Base-by-base conservation (phyloP, 2,888 invertebrate genomes). In the Epirrita christyi region DNA sequence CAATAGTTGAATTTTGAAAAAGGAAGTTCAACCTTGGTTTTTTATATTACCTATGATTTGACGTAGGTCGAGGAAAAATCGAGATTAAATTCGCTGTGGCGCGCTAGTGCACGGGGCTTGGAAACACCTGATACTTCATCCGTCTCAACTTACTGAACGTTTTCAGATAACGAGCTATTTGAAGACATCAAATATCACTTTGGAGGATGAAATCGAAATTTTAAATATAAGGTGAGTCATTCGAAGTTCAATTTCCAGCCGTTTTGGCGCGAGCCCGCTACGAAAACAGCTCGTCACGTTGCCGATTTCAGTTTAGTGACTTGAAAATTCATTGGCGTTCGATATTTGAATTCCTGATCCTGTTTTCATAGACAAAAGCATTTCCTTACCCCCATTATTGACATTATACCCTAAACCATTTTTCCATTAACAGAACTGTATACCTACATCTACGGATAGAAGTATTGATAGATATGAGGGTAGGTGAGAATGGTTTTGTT, bases 141-240 rank as follows among this genome's bases (percentile, higher is more conserved):
- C 43, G 51, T 56, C 42, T 54, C 8, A 58, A 36, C 8, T 55
- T 44, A 59, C 45, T 61, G 48, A 63, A 61, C 56, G 55, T 64
- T 70, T 92, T 61, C 93, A 96, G 95, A 92, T 96, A 66, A 92
- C 93, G 42, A 93, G 92, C 66, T 94, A 95, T 71, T 85, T 95
- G 67, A 93, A 91, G 75, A 93, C 93, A 65, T 94, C 94, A 53
- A 95, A 95, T 79, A 93, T 95, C 51, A 93, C 95, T 11, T 74
- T 92, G 68, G 85, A 88, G 52, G 94, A 94, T 76, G 94, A 95
- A 68, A 91, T 95, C 70, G 94, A 94, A 92, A 89, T 96, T 68
- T 88, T 95, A 71, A 95, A 94, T 75, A 93, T 95, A 74, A 94
- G 94, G 95, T 95, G 88, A 93, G 93, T 92, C 63, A 55, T 61